Conservation (phyloP, 2,113 vertebrate genomes). For the zebrafish (Danio rerio) region GRCz12tu NC_133192.1:19575501-19576000, state of each 20-base stretch:
- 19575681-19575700: slow-evolving; percentile 69
- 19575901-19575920: slow-evolving; percentile 60
- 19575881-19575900: slow-evolving; percentile 61
- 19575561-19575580: slow-evolving; percentile 41
- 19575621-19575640: slow-evolving; percentile 73
- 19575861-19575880: slow-evolving; percentile 64
- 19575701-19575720: slow-evolving; percentile 32
- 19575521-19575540: slow-evolving; percentile 36
- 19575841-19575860: slow-evolving; percentile 58
- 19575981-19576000: slow-evolving; percentile 43
- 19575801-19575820: slow-evolving; percentile 37
- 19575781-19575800: slow-evolving; percentile 52
- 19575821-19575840: slow-evolving; percentile 46
- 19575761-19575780: slow-evolving; percentile 47
- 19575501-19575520: slow-evolving; percentile 8
- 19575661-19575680: slow-evolving; percentile 64
- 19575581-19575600: slow-evolving; percentile 64
- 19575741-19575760: background rate
- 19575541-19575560: slow-evolving; percentile 9
- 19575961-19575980: slow-evolving; percentile 57
- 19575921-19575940: slow-evolving; percentile 60
- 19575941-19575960: slow-evolving; percentile 54
- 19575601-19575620: slow-evolving; percentile 71
- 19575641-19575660: slow-evolving; percentile 71
- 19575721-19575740: slow-evolving; percentile 3